Conservation (phyloP, 2,113 vertebrate species). For the Cyprinus carpio region DNA sequence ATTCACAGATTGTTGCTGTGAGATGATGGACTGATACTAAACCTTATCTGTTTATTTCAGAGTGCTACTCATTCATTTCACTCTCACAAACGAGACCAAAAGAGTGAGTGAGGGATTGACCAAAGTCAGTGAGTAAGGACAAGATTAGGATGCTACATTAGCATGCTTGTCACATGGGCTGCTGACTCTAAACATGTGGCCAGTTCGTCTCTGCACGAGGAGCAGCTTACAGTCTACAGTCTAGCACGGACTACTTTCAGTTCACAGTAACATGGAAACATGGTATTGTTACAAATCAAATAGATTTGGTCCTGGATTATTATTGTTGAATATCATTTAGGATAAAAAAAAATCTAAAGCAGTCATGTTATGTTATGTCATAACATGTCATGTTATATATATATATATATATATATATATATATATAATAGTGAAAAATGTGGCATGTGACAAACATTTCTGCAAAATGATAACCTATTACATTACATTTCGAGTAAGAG, state of each 20-base stretch:
- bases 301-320: neutral
- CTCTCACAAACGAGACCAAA: neutral
- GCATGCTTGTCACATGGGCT: neutral
- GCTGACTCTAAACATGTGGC: neutral
- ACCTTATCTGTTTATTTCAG: neutral
- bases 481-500: too few relatives aligned
- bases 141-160: neutral
- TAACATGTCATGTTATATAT: neutral
- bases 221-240: neutral
- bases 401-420: too few relatives aligned
- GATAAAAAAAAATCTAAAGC: neutral
- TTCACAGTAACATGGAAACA: neutral
- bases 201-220: neutral
- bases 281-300: neutral
- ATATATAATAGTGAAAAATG: too few relatives aligned
- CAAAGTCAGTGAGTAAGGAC: slow-evolving; percentile 2
- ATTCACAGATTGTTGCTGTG: neutral
- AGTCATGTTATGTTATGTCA: neutral
- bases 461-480: too few relatives aligned
- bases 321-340: neutral
- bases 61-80: neutral
- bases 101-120: neutral
- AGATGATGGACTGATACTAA: neutral
- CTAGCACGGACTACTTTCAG: neutral
- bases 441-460: too few relatives aligned